Base-by-base conservation (phyloP, 2,888 invertebrate genomes). In the Syrphus vitripennis region DNA sequence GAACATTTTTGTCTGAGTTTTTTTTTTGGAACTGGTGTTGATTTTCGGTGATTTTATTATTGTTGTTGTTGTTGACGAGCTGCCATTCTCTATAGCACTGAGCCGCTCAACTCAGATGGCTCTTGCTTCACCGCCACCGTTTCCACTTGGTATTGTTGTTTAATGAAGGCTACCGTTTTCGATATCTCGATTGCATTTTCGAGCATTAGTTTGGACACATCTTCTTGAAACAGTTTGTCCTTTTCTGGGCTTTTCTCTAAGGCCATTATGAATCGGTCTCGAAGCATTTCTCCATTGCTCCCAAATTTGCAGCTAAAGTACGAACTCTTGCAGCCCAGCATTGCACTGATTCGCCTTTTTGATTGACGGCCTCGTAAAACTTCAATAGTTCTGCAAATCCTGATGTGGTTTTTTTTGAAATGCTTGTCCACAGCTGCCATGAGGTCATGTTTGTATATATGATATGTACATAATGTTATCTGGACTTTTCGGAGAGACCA, bases 191-290 rank as follows among this genome's bases (percentile, higher is more conserved):
- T 57, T 34, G 57, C 57, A 1, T 57, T 57, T 57, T 34, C 57
- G 16, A 57, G 16, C n/a, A 16, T 57, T 57, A 57, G n/a, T n/a
- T 57, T 34, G 9, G 16, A 7, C 6, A 34, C 75, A 16, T 70
- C 67, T 21, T 80, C 74, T 6, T 63, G 26, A 24, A 75, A 84
- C 6, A 76, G 14, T 37, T 75, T 70, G 37, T 75, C 75, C 19
- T 78, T 78, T n/a, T 71, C 71, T 31, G 67, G 77, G 37, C 76
- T 45, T 4, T 82, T 76, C 9, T 70, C 63, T 19, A 79, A 37
- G 0, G 74, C 79, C 40, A 79, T 83, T 19, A 79, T 63, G n/a
- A n/a, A n/a, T n/a, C n/a, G n/a, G n/a, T n/a, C n/a, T n/a, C n/a
- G n/a, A n/a, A n/a, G n/a, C n/a, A n/a, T n/a, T n/a, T n/a, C n/a